Evolutionary conservation across 2,888 invertebrate species (phyloP), one percentile per base, ranked within the genome.

Genomic region (Tuberolachnus salignus): DNA sequence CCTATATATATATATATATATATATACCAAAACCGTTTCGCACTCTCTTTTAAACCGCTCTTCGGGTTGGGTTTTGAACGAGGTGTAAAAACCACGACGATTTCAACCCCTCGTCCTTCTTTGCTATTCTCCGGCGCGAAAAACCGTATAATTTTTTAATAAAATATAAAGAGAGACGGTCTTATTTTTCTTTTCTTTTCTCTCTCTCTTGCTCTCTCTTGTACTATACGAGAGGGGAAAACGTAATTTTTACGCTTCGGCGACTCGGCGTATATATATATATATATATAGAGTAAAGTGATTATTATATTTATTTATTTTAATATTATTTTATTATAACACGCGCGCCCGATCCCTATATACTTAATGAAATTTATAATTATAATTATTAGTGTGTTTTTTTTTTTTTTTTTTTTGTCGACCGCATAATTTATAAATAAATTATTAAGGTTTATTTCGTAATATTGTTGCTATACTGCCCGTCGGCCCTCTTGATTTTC

Each of bases 91-190:
- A 53, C 63, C 42, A 23, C n/a, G 16, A 34, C 13, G 16, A 63
- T 63, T 53, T 51, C 46, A 19, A 63, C 61, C 51, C 51, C 44
- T 57, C 55, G 11, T 14, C 26, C 9, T 19, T 64, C 19, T 44
- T 64, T 42, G 42, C 16, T 74, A 42, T 42, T n/a, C 34, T 34
- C 49, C 26, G 34, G 3, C 34, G 34, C 34, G 14, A 63, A 73
- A 61, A 14, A 51, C 72, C 73, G 53, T 64, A 74, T 74, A 64
- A 74, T 74, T 74, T 64, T 74, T 74, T 74, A 74, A 74, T 74
- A n/a, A n/a, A n/a, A 61, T 72, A 34, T 59, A 63, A 42, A 21
- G 42, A 63, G 19, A 46, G 21, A 10, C 16, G 61, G 9, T 55
- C 21, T 3, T 10, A 14, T 72, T 61, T 72, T 26, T 14, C 19